Evolutionary conservation across 2,888 invertebrate genomes (phyloP).

Genomic region (Thereva nobilitata): DNA sequence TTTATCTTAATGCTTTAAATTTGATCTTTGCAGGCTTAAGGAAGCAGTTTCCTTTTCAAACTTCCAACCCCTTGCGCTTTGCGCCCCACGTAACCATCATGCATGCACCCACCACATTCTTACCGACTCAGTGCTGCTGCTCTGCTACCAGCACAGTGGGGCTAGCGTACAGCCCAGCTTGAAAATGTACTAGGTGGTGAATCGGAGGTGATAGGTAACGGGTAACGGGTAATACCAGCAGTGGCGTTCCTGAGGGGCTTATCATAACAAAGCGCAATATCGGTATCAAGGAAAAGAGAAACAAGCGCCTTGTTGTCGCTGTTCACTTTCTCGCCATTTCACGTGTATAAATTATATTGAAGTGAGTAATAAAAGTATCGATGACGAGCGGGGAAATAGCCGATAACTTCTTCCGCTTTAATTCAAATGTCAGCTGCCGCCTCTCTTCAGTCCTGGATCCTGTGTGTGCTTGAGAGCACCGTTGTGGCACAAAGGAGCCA

Average conservation of each 20-base stretch:
- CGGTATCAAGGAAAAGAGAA: conserved; percentile 10
- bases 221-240: conserved; percentile 10
- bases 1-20: conserved; percentile 2
- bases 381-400: conserved; percentile 29
- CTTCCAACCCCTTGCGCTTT: conserved; percentile 43
- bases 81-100: conserved; percentile 44
- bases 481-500: conserved; percentile 17
- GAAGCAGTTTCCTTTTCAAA: conserved; percentile 39
- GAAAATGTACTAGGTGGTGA: background rate
- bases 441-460: background rate
- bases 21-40: conserved; percentile 33
- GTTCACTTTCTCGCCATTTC: conserved; percentile 28
- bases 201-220: background rate
- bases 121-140: conserved; percentile 52
- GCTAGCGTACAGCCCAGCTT: conserved; percentile 47
- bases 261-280: conserved; percentile 25
- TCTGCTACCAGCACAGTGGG: conserved; percentile 52
- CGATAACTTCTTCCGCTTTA: conserved; percentile 36
- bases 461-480: background rate
- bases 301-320: conserved; percentile 33
- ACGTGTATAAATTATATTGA: conserved; percentile 34
- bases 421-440: conserved; percentile 32
- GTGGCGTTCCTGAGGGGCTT: conserved; percentile 31
- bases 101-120: conserved; percentile 47
- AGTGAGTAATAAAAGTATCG: conserved; percentile 29